Evolutionary conservation across 2,888 invertebrate species (phyloP).

Genomic region (Ferrisia virgata): DNA sequence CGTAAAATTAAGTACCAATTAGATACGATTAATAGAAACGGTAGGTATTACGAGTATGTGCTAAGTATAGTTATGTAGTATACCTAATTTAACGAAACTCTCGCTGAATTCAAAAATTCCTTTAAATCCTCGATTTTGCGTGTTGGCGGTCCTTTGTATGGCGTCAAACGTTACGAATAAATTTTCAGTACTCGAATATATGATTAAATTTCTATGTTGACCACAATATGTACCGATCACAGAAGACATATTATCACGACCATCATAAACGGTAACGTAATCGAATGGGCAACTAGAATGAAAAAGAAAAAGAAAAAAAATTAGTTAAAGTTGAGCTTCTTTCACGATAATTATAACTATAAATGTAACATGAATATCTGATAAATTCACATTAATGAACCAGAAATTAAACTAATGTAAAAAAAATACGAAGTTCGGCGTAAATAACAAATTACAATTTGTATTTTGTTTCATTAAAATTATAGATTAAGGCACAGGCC

Average conservation of each 20-base stretch:
- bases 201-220: slow-evolving; percentile 90
- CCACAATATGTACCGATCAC: slow-evolving; percentile 96
- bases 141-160: slow-evolving; percentile 83
- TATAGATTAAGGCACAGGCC: too few relatives aligned
- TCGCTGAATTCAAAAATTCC: slow-evolving; percentile 98
- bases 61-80: too few relatives aligned
- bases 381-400: too few relatives aligned
- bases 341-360: too few relatives aligned
- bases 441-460: too few relatives aligned
- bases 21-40: too few relatives aligned
- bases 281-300: slow-evolving; percentile 92
- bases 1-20: background rate
- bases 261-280: slow-evolving; percentile 95
- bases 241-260: slow-evolving; percentile 80
- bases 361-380: too few relatives aligned
- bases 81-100: slow-evolving; percentile 96
- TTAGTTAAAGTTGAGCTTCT: too few relatives aligned
- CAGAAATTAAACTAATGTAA: too few relatives aligned
- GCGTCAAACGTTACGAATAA: slow-evolving; percentile 90
- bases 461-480: too few relatives aligned
- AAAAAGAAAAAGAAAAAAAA: slow-evolving; percentile 5
- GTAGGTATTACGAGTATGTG: too few relatives aligned
- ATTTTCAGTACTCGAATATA: slow-evolving; percentile 89
- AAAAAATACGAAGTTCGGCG: too few relatives aligned
- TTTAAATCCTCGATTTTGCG: slow-evolving; percentile 97